These are phyloP conservation scores for Pseudomugil gertrudae DNA, from an alignment of 2,797 vertebrate species.

Conservation along the genomic window DNA sequence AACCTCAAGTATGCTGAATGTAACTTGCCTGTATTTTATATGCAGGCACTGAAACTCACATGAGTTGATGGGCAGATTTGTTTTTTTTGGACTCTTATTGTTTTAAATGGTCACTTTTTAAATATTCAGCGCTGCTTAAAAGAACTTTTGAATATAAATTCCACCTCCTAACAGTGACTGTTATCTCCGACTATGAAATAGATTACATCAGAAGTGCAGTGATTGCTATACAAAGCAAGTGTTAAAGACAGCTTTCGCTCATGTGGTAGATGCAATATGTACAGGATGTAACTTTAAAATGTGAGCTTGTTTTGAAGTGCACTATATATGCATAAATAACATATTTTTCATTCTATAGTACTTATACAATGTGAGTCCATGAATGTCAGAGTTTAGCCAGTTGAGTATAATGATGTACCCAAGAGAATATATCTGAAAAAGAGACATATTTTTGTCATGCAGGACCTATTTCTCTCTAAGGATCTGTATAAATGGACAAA, in stretches of 20 bases:
- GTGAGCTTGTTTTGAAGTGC: slow-evolving; percentile 44
- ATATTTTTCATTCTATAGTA: slow-evolving; percentile 54
- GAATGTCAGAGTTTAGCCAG: slow-evolving; percentile 33
- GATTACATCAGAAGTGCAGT: background rate
- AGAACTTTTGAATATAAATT: slow-evolving; percentile 12
- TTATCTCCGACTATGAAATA: slow-evolving; percentile 4
- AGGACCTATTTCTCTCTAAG: slow-evolving; percentile 40
- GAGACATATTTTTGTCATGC: slow-evolving; percentile 49
- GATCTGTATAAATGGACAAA: slow-evolving; percentile 47
- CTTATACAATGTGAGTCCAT: slow-evolving; percentile 16
- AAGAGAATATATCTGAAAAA: slow-evolving; percentile 12
- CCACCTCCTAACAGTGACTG: slow-evolving; percentile 21
- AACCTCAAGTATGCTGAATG: slow-evolving; percentile 50
- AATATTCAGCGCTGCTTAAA: slow-evolving; percentile 14
- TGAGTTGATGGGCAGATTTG: background rate
- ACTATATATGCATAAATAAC: slow-evolving; percentile 15
- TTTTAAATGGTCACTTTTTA: background rate
- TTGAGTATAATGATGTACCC: slow-evolving; percentile 11
- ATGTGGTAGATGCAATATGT: slow-evolving; percentile 59
- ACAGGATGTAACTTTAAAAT: slow-evolving; percentile 26
- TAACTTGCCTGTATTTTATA: slow-evolving; percentile 27
- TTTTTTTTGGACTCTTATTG: background rate
- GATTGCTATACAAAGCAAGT: background rate
- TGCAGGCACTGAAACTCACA: background rate
- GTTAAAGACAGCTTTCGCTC: background rate